A percentile compares a stretch with the other conserved stretches of the same genome.
Evolutionary conservation across 1,140 invertebrate species (phyloP).

Genomic region (Bemisia tabaci): DNA sequence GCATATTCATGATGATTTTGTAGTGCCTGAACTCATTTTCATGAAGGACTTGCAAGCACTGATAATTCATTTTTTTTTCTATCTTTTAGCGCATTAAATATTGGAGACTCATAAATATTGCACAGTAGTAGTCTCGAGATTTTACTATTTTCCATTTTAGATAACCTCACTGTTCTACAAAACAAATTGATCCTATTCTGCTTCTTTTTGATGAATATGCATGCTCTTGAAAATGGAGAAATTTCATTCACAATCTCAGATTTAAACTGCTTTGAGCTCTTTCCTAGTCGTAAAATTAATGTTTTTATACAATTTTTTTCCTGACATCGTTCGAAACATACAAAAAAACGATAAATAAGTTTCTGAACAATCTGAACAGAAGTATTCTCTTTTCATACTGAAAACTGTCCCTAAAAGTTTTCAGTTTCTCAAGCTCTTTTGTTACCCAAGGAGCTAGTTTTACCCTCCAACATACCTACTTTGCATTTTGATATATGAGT

Average conservation of each 20-base stretch:
- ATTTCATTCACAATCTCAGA: too few relatives aligned
- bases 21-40: too few relatives aligned
- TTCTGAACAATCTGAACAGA: neutral
- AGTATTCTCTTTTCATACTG: neutral
- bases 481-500: too few relatives aligned
- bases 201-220: too few relatives aligned
- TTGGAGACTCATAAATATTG: neutral
- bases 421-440: neutral
- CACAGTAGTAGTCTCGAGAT: neutral
- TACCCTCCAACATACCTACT: too few relatives aligned
- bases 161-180: neutral
- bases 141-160: neutral
- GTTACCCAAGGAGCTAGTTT: too few relatives aligned
- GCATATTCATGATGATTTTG: too few relatives aligned
- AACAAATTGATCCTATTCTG: neutral
- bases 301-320: neutral
- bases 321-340: neutral
- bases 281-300: neutral
- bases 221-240: too few relatives aligned
- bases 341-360: neutral
- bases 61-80: too few relatives aligned
- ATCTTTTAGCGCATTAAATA: neutral
- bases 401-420: neutral
- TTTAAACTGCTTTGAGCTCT: neutral
- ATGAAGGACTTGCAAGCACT: too few relatives aligned